Evolutionary conservation across 2,888 invertebrate genomes (phyloP).

Genomic region (Dasysyrphus albostriatus): DNA sequence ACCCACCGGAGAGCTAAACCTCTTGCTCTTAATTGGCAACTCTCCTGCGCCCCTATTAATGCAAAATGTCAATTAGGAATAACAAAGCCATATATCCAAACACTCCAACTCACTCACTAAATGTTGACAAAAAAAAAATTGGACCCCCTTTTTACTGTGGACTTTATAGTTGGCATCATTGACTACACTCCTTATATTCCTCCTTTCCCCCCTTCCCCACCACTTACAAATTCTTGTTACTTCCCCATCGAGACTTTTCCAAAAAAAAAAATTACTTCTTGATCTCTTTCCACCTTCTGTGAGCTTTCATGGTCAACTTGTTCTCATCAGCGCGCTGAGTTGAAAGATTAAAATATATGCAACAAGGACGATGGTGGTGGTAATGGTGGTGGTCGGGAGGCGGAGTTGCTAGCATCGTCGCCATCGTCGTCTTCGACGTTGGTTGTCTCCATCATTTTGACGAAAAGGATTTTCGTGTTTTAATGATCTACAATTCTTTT

Average conservation of each 20-base stretch:
- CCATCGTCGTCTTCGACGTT: conserved; percentile 43
- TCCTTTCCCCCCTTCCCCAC: background rate
- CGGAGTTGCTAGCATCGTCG: conserved; percentile 28
- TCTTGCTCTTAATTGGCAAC: conserved; percentile 77
- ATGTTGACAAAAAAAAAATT: conserved; percentile 47
- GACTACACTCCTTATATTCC: conserved; percentile 10
- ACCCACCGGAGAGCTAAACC: conserved; percentile 19
- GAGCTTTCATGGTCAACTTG: conserved; percentile 56
- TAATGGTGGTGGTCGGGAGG: conserved; percentile 21
- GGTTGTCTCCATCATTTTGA: conserved; percentile 68
- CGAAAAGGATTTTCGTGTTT: conserved; percentile 68
- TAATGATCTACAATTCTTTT: conserved; percentile 74
- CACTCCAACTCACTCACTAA: conserved; percentile 71
- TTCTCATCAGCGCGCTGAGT: conserved; percentile 67
- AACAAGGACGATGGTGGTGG: conserved; percentile 12
- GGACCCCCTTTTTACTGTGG: conserved; percentile 19
- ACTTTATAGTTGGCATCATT: conserved; percentile 39
- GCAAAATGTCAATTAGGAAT: conserved; percentile 78
- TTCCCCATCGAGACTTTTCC: conserved; percentile 16
- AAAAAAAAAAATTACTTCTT: background rate
- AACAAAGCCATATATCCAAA: conserved; percentile 78
- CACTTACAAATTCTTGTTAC: conserved; percentile 1
- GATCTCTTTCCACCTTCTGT: conserved; percentile 21
- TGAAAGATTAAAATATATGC: conserved; percentile 65
- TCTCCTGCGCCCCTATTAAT: conserved; percentile 77